These are phyloP conservation scores for Bombyx huttoni DNA, from an alignment of 2,888 invertebrate genomes.

Conservation along the genomic window DNA sequence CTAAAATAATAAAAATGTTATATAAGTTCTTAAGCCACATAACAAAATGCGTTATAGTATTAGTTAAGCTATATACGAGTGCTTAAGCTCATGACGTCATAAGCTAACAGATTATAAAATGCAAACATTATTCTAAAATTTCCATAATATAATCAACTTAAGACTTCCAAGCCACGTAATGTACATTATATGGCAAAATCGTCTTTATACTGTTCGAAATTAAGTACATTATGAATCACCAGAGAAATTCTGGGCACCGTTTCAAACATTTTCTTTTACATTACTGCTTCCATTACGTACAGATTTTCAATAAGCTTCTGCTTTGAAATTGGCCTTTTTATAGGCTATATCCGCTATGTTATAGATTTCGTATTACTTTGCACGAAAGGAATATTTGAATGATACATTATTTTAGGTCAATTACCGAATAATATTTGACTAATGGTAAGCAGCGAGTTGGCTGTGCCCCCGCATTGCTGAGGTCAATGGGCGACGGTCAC, in stretches of 20 bases:
- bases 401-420: not conserved
- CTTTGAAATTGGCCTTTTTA: conserved; percentile 19
- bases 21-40: no score
- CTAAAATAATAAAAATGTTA: no score
- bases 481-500: no score
- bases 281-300: conserved; percentile 20
- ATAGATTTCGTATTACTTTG: not conserved
- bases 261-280: conserved; percentile 14
- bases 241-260: conserved; percentile 12
- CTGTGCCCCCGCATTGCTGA: no score
- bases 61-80: no score
- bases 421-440: not conserved
- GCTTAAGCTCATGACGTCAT: not conserved
- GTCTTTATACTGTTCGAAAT: not conserved
- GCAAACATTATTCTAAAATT: conserved; percentile 2
- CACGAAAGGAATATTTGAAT: no score
- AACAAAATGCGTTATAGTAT: no score
- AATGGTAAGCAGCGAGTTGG: no score
- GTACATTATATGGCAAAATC: not conserved
- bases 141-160: conserved; percentile 6
- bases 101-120: not conserved
- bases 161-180: conserved; percentile 3
- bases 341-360: not conserved
- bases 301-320: conserved; percentile 24
- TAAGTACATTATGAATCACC: conserved; percentile 11